A percentile compares a stretch with the other conserved stretches of the same genome.
phyloP scores from a whole-genome alignment of 2,888 invertebrate genomes.

The Achlya flavicornis region DNA sequence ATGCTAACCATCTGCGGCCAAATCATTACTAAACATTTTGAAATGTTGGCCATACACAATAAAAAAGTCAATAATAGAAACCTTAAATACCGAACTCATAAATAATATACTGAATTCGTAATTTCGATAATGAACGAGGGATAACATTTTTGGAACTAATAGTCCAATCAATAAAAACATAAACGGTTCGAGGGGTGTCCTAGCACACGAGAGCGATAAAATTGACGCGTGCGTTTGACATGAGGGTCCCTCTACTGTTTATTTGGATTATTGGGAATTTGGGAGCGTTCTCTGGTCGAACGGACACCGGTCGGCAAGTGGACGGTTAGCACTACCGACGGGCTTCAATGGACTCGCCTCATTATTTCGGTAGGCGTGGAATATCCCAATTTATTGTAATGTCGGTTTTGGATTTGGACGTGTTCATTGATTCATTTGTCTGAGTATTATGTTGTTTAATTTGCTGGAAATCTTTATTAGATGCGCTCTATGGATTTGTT shows the following conservation, averaged over 20 bases:
- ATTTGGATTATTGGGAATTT: slow-evolving; percentile 46
- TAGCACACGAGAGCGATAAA: slow-evolving; percentile 51
- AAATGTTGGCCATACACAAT: too few relatives aligned
- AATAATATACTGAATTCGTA: neutral
- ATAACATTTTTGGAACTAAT: slow-evolving; percentile 52
- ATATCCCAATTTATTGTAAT: slow-evolving; percentile 16
- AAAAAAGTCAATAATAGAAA: too few relatives aligned
- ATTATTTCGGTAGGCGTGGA: slow-evolving; percentile 33
- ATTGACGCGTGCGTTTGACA: slow-evolving; percentile 71
- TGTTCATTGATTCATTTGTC: slow-evolving; percentile 22
- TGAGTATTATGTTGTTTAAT: slow-evolving; percentile 16
- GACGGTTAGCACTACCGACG: slow-evolving; percentile 39
- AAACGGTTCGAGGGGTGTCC: slow-evolving; percentile 42
- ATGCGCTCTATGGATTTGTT: neutral
- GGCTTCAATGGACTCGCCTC: slow-evolving; percentile 39
- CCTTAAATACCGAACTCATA: neutral
- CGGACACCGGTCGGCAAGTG: slow-evolving; percentile 28
- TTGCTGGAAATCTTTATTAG: slow-evolving; percentile 1
- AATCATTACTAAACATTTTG: too few relatives aligned
- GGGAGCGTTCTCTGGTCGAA: slow-evolving; percentile 21
- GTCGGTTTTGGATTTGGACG: slow-evolving; percentile 14
- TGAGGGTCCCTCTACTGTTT: slow-evolving; percentile 44
- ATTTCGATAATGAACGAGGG: slow-evolving; percentile 19
- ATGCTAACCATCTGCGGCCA: too few relatives aligned
- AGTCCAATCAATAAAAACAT: slow-evolving; percentile 59